Evolutionary conservation across 2,113 vertebrate genomes (phyloP).

Genomic region (Corynorhinus townsendii): DNA sequence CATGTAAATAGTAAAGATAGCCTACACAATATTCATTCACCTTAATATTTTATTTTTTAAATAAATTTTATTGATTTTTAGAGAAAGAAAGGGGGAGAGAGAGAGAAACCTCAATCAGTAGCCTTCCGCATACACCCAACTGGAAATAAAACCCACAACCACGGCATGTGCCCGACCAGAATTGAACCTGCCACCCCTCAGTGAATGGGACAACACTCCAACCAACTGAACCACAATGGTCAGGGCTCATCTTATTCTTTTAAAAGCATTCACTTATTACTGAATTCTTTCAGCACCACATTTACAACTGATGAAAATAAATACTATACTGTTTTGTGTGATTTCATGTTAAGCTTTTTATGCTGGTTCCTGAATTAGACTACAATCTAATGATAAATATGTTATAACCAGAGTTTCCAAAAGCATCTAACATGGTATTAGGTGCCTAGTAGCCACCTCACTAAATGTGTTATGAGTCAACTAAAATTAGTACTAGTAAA

Average conservation of each 20-base stretch:
- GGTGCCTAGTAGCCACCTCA: background rate
- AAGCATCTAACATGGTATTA: background rate
- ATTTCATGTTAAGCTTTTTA: background rate
- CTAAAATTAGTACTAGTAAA: constrained; percentile 14
- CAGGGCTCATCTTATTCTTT: background rate
- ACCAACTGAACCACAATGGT: background rate
- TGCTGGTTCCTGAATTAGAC: background rate
- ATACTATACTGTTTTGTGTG: background rate
- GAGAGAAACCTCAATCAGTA: background rate
- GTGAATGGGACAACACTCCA: background rate
- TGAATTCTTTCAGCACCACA: background rate
- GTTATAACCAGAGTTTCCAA: background rate
- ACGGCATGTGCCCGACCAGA: background rate
- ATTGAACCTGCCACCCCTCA: background rate
- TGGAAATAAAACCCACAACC: background rate
- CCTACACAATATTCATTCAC: background rate
- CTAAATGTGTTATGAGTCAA: constrained; percentile 11
- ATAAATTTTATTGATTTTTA: background rate
- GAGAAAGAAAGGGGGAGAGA: background rate
- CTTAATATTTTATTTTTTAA: background rate
- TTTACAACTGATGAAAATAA: constrained; percentile 31
- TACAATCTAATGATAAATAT: background rate
- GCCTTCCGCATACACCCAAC: background rate
- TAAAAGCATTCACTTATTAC: constrained; percentile 19
- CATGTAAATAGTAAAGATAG: background rate